Evolutionary conservation across 2,797 vertebrate species (phyloP), one percentile per base, ranked within the genome.

Genomic region (Schizopygopsis malacanthus): DNA sequence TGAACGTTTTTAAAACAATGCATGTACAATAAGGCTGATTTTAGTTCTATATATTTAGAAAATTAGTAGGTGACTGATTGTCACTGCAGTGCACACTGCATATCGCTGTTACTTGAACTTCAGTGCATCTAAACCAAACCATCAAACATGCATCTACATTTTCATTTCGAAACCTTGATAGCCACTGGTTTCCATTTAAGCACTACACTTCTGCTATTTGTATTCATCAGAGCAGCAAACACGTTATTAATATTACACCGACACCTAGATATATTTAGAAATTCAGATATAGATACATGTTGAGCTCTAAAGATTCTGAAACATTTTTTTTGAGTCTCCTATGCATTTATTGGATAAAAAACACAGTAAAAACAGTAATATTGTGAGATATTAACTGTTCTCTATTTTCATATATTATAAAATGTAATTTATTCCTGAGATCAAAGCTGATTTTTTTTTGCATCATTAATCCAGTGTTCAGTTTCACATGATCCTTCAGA

Each of bases 261-360:
- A 25, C 16, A 13, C n/a, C 59, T 13, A 65, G 41, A 65, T 65
- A 65, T 80, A 65, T 61, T 59, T 59, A 61, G 76, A 43, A 79
- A 61, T 28, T 79, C 37, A 43, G 54, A 61, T 61, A 61, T 1
- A 61, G 20, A 59, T 41, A 41, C 22, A 16, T 4, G 6, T 43
- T 15, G 33, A n/a, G 6, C 20, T 15, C 11, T n/a, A 54, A 33
- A 25, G 54, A 41, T 5, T 25, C 52, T 3, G 6, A 6, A 25
- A 41, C 28, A 4, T 4, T 47, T 47, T 13, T 47, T 47, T 47
- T 45, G 43, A 45, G 71, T 28, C 6, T 50, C 7, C 45, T 28
- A 15, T 72, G 47, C 50, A 52, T 75, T 75, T 52, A 50, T 4
- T 47, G 13, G 43, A 16, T 16, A 33, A 2, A 50, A 50, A 50